Evolutionary conservation across 2,888 invertebrate genomes (phyloP).

Genomic region (Drosophila borborema): DNA sequence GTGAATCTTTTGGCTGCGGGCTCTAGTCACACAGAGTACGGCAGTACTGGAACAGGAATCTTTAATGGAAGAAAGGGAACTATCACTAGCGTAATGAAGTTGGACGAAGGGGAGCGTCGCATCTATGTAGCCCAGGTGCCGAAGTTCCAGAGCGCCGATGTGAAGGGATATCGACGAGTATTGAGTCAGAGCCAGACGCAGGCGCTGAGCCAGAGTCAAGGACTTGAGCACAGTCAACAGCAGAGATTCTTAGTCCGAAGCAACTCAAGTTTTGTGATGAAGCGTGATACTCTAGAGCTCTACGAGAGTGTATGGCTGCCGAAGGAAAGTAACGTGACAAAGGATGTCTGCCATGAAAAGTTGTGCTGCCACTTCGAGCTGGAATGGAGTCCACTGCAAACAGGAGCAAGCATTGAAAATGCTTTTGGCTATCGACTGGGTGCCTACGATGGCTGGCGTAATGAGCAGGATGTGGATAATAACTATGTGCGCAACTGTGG

Average conservation of each 20-base stretch:
- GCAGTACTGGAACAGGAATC: conserved; percentile 91
- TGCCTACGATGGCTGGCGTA: conserved; percentile 85
- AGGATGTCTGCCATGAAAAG: conserved; percentile 46
- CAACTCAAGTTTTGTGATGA: conserved; percentile 48
- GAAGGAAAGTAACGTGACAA: background rate
- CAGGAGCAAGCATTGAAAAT: background rate
- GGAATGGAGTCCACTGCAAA: conserved; percentile 37
- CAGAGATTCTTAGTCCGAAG: background rate
- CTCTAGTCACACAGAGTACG: conserved; percentile 87
- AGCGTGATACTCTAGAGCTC: conserved; percentile 68
- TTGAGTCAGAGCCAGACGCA: background rate
- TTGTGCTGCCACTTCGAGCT: conserved; percentile 79
- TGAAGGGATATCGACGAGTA: background rate
- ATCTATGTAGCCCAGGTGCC: conserved; percentile 77
- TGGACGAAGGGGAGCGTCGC: conserved; percentile 62
- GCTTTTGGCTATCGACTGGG: conserved; percentile 83
- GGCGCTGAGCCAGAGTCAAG: no score
- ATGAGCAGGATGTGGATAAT: conserved; percentile 81
- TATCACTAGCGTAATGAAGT: conserved; percentile 66
- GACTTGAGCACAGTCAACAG: background rate
- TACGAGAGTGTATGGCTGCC: conserved; percentile 55
- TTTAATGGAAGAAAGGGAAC: conserved; percentile 86
- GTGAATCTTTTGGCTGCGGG: conserved; percentile 91
- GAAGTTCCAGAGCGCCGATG: conserved; percentile 46
- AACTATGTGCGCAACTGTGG: conserved; percentile 85